A percentile compares a stretch with the other conserved stretches of the same genome.
Evolutionary conservation across 2,113 vertebrate species (phyloP).

Genomic region (Elephas maximus): DNA sequence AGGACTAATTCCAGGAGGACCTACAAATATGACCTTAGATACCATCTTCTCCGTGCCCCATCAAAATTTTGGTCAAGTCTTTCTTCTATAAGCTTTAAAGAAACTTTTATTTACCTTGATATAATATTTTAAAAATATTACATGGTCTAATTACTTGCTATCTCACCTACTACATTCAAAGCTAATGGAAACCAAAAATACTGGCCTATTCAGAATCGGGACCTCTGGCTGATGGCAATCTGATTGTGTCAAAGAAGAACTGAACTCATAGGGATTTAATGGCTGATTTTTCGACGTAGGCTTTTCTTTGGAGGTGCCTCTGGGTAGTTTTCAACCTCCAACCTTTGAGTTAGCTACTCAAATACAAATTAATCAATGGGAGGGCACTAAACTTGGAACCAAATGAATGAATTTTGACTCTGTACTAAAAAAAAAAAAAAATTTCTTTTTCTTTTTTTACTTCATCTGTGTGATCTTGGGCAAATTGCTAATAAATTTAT

Average conservation of each 20-base stretch:
- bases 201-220: too few species aligned
- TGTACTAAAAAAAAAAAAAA: background rate
- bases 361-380: background rate
- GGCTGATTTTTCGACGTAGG: too few species aligned
- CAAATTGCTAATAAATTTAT: background rate
- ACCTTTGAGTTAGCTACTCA: background rate
- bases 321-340: too few species aligned
- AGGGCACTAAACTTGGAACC: background rate
- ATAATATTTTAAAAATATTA: too few species aligned
- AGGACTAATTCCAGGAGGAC: background rate
- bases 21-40: background rate
- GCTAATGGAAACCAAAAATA: too few species aligned
- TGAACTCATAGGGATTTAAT: too few species aligned
- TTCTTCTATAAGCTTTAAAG: background rate
- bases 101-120: background rate
- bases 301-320: too few species aligned
- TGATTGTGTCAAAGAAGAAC: too few species aligned
- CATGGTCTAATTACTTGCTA: too few species aligned
- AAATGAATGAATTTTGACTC: constrained; percentile 1
- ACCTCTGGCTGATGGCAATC: too few species aligned
- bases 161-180: too few species aligned
- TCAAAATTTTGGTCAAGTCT: background rate
- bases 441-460: too few species aligned
- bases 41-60: background rate
- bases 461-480: background rate